Evolutionary conservation across 2,797 vertebrate species (phyloP), one percentile per base, ranked within the genome.

Genomic region (Lepidocolaptes lacrymiger): DNA sequence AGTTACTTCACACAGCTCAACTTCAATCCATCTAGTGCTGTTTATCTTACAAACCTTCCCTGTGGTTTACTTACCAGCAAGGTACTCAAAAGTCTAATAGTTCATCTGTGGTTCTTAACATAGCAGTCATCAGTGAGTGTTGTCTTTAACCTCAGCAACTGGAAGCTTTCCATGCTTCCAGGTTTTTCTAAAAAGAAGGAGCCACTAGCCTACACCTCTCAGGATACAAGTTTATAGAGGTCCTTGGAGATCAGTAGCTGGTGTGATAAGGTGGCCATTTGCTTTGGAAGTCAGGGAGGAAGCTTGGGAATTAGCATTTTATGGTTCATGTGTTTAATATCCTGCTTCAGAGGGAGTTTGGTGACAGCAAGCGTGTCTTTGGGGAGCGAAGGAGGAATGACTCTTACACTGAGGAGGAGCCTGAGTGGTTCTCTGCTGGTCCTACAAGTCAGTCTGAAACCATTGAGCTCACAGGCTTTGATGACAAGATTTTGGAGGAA

Each of bases 391-490:
- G 99, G 97, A 98, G 99, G 96, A 99, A 99, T 83, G 99, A 99
- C 93, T 99, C 99, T 2, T 99, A 99, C 82, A 99, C 99, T 22
- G 99, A 99, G 87, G 99, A 99, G 90, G 99, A 99, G 76, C 99
- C 99, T 2, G 99, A 99, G 91, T 99, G 99, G 99, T 99, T 99
- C 95, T 99, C 99, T 61, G 99, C 97, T 51, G 99, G 99, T 75
- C 99, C 99, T 67, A 99, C 99, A 20, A 99, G 99, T 96, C 99
- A 99, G 95, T 99, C 99, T 7, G 99, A 99, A 97, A 99, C 99
- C 20, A 99, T 99, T 88, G 99, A 99, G 85, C 98, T 99, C 56
- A 99, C 98, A 61, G 99, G 99, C 63, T 99, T 99, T 96, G 99
- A 99, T 73, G 99, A 99, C 69, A 99, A 99, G 97, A 98, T 99